Conservation (phyloP, 2,113 vertebrate species). For the Xiphophorus couchianus region DNA sequence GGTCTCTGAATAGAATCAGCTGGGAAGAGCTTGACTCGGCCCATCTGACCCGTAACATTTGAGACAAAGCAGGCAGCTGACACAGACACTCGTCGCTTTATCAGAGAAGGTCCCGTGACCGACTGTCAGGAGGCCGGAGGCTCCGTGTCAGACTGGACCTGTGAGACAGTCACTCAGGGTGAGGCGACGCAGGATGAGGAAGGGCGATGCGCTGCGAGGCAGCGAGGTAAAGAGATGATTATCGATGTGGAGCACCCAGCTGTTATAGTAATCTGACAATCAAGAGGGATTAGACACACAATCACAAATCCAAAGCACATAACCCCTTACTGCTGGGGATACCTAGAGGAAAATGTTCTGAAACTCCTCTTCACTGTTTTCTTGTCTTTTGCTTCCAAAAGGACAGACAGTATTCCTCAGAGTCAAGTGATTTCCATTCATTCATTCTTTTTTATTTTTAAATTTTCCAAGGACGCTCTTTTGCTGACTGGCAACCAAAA, state of each 20-base stretch:
- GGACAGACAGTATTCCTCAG: neutral
- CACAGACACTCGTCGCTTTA: slow-evolving; percentile 7
- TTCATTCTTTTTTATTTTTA: neutral
- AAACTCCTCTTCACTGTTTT: neutral
- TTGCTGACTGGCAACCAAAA: neutral
- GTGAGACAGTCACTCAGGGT: slow-evolving; percentile 30
- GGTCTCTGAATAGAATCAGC: slow-evolving; percentile 9
- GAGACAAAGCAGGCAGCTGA: slow-evolving; percentile 41
- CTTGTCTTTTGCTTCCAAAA: neutral
- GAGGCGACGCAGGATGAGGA: slow-evolving; percentile 24
- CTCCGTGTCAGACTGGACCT: slow-evolving; percentile 52
- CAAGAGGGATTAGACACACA: slow-evolving; percentile 69
- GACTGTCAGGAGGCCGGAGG: slow-evolving; percentile 42
- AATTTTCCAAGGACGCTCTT: neutral
- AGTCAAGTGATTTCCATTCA: neutral
- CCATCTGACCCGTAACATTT: slow-evolving; percentile 42
- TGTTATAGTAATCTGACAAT: slow-evolving; percentile 79
- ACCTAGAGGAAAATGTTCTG: neutral
- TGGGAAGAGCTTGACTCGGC: neutral
- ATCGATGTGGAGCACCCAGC: slow-evolving; percentile 70
- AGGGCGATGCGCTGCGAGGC: slow-evolving; percentile 28
- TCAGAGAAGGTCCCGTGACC: slow-evolving; percentile 49
- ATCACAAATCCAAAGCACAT: slow-evolving; percentile 31
- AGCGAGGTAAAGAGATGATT: slow-evolving; percentile 50
- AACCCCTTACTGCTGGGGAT: slow-evolving; percentile 26